These are phyloP conservation scores for Corythaeola cristata DNA, from an alignment of 2,113 vertebrate genomes.

Conservation along the genomic window DNA sequence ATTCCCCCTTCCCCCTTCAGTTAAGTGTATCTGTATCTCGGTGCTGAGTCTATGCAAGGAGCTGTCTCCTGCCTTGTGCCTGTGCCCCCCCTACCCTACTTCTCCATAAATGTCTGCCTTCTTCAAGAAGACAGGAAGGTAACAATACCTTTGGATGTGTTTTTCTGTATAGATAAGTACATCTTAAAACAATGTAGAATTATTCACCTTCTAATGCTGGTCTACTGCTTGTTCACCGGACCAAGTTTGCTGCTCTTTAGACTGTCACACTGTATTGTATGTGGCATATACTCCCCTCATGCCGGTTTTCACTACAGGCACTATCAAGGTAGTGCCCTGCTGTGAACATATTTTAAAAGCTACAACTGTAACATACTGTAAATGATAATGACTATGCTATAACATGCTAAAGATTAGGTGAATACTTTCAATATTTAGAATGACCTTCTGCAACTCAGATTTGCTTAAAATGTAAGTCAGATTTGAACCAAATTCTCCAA, in stretches of 20 bases:
- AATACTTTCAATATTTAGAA: background rate
- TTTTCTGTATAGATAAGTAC: background rate
- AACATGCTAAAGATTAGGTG: background rate
- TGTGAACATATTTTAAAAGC: background rate
- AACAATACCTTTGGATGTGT: background rate
- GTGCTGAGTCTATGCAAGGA: background rate
- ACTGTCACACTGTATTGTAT: background rate
- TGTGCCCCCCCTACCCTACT: background rate
- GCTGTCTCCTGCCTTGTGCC: background rate
- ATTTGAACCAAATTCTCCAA: background rate
- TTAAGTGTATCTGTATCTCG: conserved; percentile 23
- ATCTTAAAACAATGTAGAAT: background rate
- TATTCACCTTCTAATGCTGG: background rate
- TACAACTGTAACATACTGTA: background rate
- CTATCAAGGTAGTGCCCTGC: background rate
- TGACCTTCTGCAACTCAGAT: background rate
- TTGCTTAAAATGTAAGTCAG: background rate
- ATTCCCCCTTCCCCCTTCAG: conserved; percentile 48
- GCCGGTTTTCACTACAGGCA: background rate
- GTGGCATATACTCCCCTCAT: background rate
- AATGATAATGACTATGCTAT: background rate
- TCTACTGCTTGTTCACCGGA: background rate
- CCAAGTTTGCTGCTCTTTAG: background rate
- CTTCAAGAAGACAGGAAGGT: background rate
- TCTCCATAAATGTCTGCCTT: background rate